These are phyloP conservation scores for Pantherophis alleghaniensis DNA, from an alignment of 2,797 vertebrate species.

Conservation along the genomic window DNA sequence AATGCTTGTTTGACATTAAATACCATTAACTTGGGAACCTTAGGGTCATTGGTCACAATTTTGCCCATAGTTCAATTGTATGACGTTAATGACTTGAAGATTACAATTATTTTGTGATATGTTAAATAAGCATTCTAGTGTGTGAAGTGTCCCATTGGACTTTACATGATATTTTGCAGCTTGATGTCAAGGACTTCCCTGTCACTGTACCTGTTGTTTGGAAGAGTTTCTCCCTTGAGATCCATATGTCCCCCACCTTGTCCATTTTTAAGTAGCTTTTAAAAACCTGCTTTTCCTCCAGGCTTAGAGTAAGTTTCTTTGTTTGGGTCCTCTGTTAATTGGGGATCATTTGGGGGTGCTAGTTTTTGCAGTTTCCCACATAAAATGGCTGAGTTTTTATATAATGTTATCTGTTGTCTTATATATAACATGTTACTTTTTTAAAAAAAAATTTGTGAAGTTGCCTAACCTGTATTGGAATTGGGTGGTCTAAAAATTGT, in stretches of 20 bases:
- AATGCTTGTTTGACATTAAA: conserved; percentile 49
- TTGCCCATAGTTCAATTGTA: background rate
- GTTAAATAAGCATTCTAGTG: background rate
- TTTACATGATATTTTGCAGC: background rate
- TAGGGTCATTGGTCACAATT: background rate
- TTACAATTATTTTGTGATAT: background rate
- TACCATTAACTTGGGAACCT: conserved; percentile 36
- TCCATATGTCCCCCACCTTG: background rate
- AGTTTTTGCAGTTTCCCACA: background rate
- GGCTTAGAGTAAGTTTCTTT: background rate
- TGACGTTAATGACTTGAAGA: background rate
- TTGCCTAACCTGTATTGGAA: background rate
- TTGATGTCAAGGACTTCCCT: background rate
- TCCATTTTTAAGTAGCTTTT: background rate
- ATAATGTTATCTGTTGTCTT: background rate
- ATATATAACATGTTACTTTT: background rate
- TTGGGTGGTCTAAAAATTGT: background rate
- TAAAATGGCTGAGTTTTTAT: background rate
- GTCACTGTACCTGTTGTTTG: background rate
- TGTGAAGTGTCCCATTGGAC: background rate
- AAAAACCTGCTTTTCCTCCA: background rate
- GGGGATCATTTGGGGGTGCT: background rate
- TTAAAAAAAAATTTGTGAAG: background rate
- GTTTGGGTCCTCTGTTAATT: background rate
- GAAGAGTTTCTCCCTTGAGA: background rate